Base-by-base conservation (phyloP, 2,113 vertebrate genomes). In the Ceratotherium simum region DNA sequence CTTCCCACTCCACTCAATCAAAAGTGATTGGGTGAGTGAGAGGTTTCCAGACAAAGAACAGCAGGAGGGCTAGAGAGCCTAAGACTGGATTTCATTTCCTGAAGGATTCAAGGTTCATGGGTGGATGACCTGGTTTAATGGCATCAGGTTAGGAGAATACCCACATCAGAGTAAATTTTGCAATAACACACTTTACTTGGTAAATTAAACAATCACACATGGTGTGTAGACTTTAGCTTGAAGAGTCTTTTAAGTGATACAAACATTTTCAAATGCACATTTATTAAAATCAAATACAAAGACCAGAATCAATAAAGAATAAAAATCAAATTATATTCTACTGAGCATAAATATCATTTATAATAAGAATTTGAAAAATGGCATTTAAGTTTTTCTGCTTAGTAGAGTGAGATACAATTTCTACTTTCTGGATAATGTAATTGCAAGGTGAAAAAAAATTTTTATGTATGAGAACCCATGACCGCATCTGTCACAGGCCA, bases 251-350 rank as follows among this genome's bases (percentile, higher is more conserved):
- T 81, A 80, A 89, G 27, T 42, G 48, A 85, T 46, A 70, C 18
- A 70, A 86, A 97, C 84, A 60, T 93, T 73, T 14, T n/a, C 69
- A 84, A 93, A 48, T 82, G 48, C 1, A 78, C 54, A 79, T 95
- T 97, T 80, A 81, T 92, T 92, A 90, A 48, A 96, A 92, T 62
- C 69, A 54, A 1, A 21, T n/a, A 92, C 58, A 89, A 91, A 95
- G 56, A 83, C 39, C 8, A 76, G 48, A 90, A 91, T 95, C n/a
- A 96, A 95, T 25, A 97, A 42, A 93, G 82, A 84, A 76, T 73
- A 48, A 73, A 91, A 93, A 69, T 46, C 20, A 51, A 54, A 75
- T 48, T 96, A 76, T 93, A 83, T 80, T 67, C 83, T 56, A 76
- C 12, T 91, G 29, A 91, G 70, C 13, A 39, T 78, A 90, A 95